phyloP scores from a whole-genome alignment of 2,113 vertebrate genomes.

The Phylloscopus whistleri region DNA sequence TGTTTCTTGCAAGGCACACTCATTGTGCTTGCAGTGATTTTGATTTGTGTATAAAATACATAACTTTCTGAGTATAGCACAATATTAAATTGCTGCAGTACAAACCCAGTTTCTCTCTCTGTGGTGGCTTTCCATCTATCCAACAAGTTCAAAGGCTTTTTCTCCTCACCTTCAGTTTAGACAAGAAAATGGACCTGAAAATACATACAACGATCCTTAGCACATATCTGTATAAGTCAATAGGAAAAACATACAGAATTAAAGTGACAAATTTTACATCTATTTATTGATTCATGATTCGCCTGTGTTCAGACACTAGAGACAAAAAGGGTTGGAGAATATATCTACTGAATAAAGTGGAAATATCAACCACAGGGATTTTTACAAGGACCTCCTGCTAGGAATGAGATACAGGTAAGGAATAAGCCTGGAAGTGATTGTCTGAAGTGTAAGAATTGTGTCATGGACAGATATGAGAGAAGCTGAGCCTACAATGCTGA shows the following conservation, averaged over 20 bases:
- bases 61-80: not conserved
- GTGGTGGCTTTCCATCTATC: not conserved
- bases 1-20: not conserved
- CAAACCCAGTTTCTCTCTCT: not conserved
- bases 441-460: not conserved
- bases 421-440: not conserved
- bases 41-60: not conserved
- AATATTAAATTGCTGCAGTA: not conserved
- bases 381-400: not conserved
- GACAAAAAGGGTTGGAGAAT: not conserved
- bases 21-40: not conserved
- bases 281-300: not conserved
- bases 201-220: not conserved
- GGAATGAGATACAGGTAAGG: not conserved
- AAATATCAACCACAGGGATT: not conserved
- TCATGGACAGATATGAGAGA: not conserved
- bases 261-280: not conserved
- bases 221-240: not conserved
- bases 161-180: not conserved
- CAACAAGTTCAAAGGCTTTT: not conserved
- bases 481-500: not conserved
- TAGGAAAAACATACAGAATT: not conserved
- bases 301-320: not conserved
- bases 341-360: not conserved
- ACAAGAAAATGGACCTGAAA: not conserved